These are phyloP conservation scores for Sitta europaea DNA, from an alignment of 2,113 vertebrate species.

Conservation along the genomic window DNA sequence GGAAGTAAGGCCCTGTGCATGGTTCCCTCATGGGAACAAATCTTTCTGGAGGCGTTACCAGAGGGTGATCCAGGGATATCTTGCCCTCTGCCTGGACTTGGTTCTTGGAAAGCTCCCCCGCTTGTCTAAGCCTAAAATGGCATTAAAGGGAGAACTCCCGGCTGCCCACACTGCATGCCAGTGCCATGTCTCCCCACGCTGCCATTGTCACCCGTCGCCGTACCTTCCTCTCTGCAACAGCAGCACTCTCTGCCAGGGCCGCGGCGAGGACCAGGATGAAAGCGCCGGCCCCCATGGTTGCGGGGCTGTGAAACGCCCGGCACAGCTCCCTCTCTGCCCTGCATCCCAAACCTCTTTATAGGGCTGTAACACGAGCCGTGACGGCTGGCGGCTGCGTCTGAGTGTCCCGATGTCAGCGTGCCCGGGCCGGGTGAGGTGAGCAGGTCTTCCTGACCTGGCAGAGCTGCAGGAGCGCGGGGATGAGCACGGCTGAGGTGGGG, in stretches of 20 bases:
- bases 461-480: neutral
- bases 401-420: neutral
- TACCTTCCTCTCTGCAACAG: neutral
- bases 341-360: neutral
- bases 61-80: neutral
- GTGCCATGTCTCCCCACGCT: accelerated
- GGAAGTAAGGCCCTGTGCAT: neutral
- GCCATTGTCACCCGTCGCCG: neutral
- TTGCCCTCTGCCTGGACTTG: neutral
- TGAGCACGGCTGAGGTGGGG: neutral
- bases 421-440: neutral
- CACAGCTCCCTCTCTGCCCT: neutral
- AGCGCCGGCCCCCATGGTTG: neutral
- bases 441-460: slow-evolving; percentile 29
- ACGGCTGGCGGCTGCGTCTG: accelerated
- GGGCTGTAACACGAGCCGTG: neutral
- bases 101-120: neutral
- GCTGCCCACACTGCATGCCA: neutral
- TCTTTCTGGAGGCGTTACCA: neutral
- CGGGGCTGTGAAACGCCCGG: accelerated
- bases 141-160: no score
- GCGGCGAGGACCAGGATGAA: neutral
- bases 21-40: neutral
- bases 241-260: accelerated
- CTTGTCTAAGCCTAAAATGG: neutral